Percentiles rank a stretch among this genome's conserved stretches.
phyloP scores from a whole-genome alignment of 1,140 invertebrate genomes.

The Rhyacophila brunnea region DNA sequence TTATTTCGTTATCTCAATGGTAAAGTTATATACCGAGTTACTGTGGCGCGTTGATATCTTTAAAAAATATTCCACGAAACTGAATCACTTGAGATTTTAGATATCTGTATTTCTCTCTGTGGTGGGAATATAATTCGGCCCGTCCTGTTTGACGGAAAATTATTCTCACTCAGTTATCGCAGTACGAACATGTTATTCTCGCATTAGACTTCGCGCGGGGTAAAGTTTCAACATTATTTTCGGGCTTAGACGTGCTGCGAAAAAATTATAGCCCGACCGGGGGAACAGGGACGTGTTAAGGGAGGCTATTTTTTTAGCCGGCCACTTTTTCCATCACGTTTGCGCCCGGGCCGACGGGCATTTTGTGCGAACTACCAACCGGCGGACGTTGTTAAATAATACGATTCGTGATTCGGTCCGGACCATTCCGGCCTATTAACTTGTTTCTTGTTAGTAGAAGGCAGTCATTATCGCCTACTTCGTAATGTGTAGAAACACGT shows the following conservation, averaged over 20 bases:
- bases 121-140: too few species aligned
- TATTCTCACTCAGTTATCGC: constrained; percentile 17
- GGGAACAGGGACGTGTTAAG: constrained; percentile 10
- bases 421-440: too few species aligned
- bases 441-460: too few species aligned
- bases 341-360: constrained; percentile 5
- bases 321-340: constrained; percentile 20
- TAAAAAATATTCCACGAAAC: too few species aligned
- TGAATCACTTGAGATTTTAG: too few species aligned
- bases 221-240: constrained; percentile 34
- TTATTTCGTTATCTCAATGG: too few species aligned
- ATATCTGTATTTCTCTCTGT: too few species aligned
- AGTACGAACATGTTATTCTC: constrained; percentile 32
- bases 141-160: constrained; percentile 4
- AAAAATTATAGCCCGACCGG: constrained; percentile 30
- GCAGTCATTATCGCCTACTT: too few species aligned
- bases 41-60: too few species aligned
- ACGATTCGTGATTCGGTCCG: too few species aligned
- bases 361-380: constrained; percentile 3
- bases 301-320: constrained; percentile 10
- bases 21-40: too few species aligned
- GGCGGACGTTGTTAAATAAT: constrained; percentile 13
- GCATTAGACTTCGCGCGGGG: constrained; percentile 28
- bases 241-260: constrained; percentile 32
- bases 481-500: too few species aligned